phyloP scores from a whole-genome alignment of 2,797 vertebrate genomes.

The Cirrhinus mrigala region DNA sequence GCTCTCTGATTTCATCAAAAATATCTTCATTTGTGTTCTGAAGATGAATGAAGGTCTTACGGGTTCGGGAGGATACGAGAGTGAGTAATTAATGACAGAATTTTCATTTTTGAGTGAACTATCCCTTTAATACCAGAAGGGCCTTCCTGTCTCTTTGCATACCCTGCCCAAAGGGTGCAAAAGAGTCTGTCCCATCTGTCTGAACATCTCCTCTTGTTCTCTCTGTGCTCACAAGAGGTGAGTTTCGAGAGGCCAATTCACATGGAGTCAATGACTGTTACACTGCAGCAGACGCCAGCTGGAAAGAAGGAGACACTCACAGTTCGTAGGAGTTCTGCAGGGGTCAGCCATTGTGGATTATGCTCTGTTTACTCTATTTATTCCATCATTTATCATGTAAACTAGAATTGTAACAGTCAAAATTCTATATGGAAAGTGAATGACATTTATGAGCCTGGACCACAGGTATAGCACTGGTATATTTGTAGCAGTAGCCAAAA shows the following conservation, averaged over 20 bases:
- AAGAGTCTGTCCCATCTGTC: constrained; percentile 34
- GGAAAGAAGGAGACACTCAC: constrained; percentile 14
- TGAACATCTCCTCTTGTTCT: constrained; percentile 27
- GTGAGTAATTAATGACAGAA: too few species aligned
- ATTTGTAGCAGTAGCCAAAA: too few species aligned
- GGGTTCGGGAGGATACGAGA: too few species aligned
- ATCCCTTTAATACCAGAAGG: not conserved
- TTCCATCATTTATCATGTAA: not conserved
- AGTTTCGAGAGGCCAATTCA: constrained; percentile 32
- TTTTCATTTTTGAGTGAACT: too few species aligned
- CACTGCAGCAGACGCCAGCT: constrained; percentile 38
- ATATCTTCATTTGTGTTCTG: too few species aligned
- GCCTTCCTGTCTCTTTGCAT: constrained; percentile 1
- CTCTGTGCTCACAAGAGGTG: constrained; percentile 27
- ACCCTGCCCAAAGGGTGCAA: not conserved
- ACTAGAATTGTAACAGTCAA: not conserved
- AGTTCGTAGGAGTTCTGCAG: constrained; percentile 1
- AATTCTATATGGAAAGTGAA: not conserved
- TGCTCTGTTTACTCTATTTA: constrained; percentile 6
- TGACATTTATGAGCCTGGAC: not conserved
- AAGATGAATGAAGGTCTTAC: too few species aligned
- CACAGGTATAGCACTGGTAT: too few species aligned
- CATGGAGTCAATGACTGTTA: constrained; percentile 38
- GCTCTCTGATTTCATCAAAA: too few species aligned
- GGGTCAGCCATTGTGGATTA: constrained; percentile 29